A percentile compares a stretch with the other conserved stretches of the same genome.
Evolutionary conservation across 2,113 vertebrate species (phyloP).

Genomic region (Pseudorectes ferrugineus): DNA sequence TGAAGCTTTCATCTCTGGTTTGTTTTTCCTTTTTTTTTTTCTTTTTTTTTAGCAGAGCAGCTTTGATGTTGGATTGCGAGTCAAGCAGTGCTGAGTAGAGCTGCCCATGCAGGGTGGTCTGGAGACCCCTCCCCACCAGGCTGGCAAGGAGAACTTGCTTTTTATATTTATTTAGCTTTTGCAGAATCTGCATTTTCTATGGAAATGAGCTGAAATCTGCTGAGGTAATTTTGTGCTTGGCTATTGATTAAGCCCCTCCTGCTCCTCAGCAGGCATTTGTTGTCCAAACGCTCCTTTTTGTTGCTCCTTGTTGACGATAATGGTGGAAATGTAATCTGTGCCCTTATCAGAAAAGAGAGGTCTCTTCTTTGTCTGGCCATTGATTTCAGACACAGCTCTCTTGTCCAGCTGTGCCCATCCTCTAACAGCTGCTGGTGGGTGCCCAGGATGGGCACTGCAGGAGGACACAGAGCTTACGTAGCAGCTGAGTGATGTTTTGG

Average conservation of each 20-base stretch:
- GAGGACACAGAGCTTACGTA: rapidly evolving
- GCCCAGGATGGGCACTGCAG: not conserved
- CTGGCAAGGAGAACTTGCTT: not conserved
- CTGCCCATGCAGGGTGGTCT: not conserved
- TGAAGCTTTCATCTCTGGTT: conserved; percentile 28
- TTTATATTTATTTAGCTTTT: not conserved
- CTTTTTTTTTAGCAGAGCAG: not conserved
- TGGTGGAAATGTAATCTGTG: not conserved
- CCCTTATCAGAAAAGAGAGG: not conserved
- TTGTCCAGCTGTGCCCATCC: not conserved
- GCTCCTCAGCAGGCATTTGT: not conserved
- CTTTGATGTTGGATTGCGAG: not conserved
- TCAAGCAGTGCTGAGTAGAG: not conserved
- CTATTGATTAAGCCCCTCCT: not conserved
- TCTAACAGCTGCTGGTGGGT: not conserved
- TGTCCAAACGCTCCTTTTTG: not conserved
- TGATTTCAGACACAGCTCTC: rapidly evolving
- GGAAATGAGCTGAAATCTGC: not conserved
- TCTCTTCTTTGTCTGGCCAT: not conserved
- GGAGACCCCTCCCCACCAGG: rapidly evolving
- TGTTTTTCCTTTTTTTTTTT: not conserved
- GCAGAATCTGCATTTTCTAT: not conserved
- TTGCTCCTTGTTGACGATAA: not conserved
- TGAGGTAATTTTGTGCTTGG: not conserved
- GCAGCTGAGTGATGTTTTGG: not conserved